These are phyloP conservation scores for Leucosticte australis DNA, from an alignment of 2,113 vertebrate genomes.

Conservation along the genomic window DNA sequence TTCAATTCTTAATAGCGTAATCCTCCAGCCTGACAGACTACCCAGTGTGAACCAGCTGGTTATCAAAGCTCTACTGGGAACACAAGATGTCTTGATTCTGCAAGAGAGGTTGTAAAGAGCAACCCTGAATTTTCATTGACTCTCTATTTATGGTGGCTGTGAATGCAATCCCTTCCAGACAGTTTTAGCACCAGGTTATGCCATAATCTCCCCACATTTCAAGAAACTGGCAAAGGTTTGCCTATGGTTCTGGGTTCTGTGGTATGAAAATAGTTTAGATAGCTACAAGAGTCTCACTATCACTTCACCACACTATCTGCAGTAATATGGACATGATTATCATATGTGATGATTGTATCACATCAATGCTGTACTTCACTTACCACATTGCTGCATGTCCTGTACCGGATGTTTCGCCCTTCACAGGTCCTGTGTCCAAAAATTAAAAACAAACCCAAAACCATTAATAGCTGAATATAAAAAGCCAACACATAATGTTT, in stretches of 20 bases:
- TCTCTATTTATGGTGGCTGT: not conserved
- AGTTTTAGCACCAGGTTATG: not conserved
- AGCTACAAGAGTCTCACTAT: not conserved
- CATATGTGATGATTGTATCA: not conserved
- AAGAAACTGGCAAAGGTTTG: not conserved
- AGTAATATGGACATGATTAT: not conserved
- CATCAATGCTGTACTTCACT: constrained; percentile 60
- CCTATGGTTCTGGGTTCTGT: not conserved
- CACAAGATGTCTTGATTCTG: not conserved
- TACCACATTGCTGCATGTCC: constrained; percentile 97
- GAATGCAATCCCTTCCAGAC: not conserved
- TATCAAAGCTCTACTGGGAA: not conserved
- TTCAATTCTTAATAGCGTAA: not conserved
- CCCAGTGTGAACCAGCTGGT: not conserved
- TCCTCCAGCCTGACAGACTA: not conserved
- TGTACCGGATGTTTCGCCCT: constrained; percentile 94
- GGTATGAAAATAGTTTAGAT: not conserved
- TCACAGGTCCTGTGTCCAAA: constrained; percentile 86
- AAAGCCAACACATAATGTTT: not conserved
- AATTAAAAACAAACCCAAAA: constrained; percentile 29
- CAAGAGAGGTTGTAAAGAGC: not conserved
- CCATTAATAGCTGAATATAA: not conserved
- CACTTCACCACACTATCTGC: not conserved
- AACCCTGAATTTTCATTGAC: not conserved
- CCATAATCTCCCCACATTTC: not conserved